Evolutionary conservation across 2,888 invertebrate genomes (phyloP).

Genomic region (Agonopterix arenella): DNA sequence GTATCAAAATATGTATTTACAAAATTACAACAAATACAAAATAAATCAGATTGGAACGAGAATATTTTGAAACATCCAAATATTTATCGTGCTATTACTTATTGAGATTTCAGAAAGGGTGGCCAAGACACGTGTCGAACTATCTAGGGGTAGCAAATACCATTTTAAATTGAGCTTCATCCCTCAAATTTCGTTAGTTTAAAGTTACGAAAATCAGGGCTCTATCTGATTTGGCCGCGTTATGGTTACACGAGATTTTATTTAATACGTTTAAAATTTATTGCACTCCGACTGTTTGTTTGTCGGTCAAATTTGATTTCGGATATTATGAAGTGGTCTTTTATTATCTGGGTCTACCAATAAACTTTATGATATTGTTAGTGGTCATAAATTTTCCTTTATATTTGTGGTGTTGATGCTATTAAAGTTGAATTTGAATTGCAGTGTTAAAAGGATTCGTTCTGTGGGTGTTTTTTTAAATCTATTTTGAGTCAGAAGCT

Average conservation of each 20-base stretch:
- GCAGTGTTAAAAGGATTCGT: slow-evolving; percentile 3
- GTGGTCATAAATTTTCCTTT: slow-evolving; percentile 43
- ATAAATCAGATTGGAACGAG: slow-evolving; percentile 30
- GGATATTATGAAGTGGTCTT: slow-evolving; percentile 55
- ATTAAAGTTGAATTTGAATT: slow-evolving; percentile 4
- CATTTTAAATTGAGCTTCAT: slow-evolving; percentile 23
- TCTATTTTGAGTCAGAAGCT: no score
- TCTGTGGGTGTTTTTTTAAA: background rate
- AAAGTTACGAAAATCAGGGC: slow-evolving; percentile 9
- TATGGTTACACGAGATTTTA: slow-evolving; percentile 37
- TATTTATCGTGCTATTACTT: slow-evolving; percentile 55
- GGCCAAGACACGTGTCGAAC: slow-evolving; percentile 50
- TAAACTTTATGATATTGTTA: slow-evolving; percentile 50
- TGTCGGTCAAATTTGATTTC: slow-evolving; percentile 56
- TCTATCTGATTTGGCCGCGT: slow-evolving; percentile 29
- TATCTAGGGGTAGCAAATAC: slow-evolving; percentile 35
- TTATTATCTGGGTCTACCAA: slow-evolving; percentile 43
- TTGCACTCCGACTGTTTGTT: slow-evolving; percentile 41
- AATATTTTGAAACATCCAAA: slow-evolving; percentile 54
- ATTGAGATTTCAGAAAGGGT: slow-evolving; percentile 48
- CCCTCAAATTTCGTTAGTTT: slow-evolving; percentile 4
- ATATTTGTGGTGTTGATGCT: slow-evolving; percentile 11
- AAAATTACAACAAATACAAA: slow-evolving; percentile 18
- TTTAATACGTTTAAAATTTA: slow-evolving; percentile 71
- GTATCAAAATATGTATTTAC: no score